phyloP scores from a whole-genome alignment of 35 echinoderm and acorn worm species.

The Apostichopus californicus region DNA sequence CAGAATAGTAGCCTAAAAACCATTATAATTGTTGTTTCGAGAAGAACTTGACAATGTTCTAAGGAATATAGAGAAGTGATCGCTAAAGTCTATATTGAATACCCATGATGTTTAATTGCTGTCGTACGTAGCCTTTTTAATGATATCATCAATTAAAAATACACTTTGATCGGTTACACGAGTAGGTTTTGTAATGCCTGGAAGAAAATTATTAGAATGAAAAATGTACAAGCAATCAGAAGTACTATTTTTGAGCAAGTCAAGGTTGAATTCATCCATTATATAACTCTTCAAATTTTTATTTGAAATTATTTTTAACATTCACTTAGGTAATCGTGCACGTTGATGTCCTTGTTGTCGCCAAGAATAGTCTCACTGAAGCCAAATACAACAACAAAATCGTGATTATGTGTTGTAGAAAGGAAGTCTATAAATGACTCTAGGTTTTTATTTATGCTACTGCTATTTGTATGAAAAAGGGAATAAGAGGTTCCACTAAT shows the following conservation, averaged over 20 bases:
- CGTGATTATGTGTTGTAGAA: background rate
- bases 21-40: constrained; percentile 16
- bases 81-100: constrained; percentile 2
- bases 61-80: constrained; percentile 26
- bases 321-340: background rate
- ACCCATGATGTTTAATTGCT: background rate
- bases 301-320: constrained; percentile 24
- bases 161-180: constrained; percentile 19
- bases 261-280: constrained; percentile 1
- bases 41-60: background rate
- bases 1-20: constrained; percentile 30
- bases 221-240: background rate
- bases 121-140: background rate
- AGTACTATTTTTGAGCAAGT: constrained; percentile 15
- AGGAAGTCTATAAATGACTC: constrained; percentile 18
- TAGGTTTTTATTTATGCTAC: background rate
- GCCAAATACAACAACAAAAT: background rate
- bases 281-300: background rate
- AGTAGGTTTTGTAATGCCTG: background rate
- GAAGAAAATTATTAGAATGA: constrained; percentile 17
- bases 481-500: background rate
- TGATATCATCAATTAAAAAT: constrained; percentile 11
- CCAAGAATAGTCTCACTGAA: background rate
- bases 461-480: constrained; percentile 19
- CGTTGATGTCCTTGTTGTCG: background rate